A percentile compares a stretch with the other conserved stretches of the same genome.
These are phyloP conservation scores for Torymus auratus DNA, from an alignment of 2,888 invertebrate species.

Conservation along the genomic window DNA sequence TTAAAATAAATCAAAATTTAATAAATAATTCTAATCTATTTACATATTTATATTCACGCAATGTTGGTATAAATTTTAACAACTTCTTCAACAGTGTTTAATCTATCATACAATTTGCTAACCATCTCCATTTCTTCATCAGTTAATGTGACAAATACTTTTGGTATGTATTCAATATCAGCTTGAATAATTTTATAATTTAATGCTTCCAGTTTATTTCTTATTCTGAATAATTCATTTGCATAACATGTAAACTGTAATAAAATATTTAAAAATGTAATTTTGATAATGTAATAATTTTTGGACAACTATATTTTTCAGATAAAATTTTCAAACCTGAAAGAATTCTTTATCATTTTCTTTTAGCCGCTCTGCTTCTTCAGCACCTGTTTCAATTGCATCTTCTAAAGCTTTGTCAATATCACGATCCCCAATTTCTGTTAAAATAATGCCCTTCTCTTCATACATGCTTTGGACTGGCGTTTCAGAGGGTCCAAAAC, in stretches of 20 bases:
- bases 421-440: conserved; percentile 74
- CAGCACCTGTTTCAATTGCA: conserved; percentile 84
- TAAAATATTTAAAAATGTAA: conserved; percentile 25
- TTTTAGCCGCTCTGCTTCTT: conserved; percentile 81
- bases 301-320: conserved; percentile 2
- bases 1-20: conserved; percentile 22
- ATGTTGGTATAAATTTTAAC: conserved; percentile 81
- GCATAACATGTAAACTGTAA: conserved; percentile 81
- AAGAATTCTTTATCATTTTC: conserved; percentile 71
- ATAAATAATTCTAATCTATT: conserved; percentile 8
- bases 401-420: conserved; percentile 81
- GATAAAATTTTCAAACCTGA: conserved; percentile 64
- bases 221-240: conserved; percentile 76
- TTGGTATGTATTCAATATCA: conserved; percentile 78
- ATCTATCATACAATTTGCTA: conserved; percentile 77
- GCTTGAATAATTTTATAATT: conserved; percentile 78
- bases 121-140: conserved; percentile 78
- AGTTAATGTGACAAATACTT: conserved; percentile 75
- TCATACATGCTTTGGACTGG: conserved; percentile 78
- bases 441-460: conserved; percentile 80
- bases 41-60: conserved; percentile 5
- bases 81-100: conserved; percentile 80
- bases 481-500: conserved; percentile 77
- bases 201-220: conserved; percentile 76
- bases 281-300: no score